Percentiles rank a stretch among this genome's conserved stretches.
These are phyloP conservation scores for Carapus acus DNA, from an alignment of 2,797 vertebrate genomes.

Conservation along the genomic window DNA sequence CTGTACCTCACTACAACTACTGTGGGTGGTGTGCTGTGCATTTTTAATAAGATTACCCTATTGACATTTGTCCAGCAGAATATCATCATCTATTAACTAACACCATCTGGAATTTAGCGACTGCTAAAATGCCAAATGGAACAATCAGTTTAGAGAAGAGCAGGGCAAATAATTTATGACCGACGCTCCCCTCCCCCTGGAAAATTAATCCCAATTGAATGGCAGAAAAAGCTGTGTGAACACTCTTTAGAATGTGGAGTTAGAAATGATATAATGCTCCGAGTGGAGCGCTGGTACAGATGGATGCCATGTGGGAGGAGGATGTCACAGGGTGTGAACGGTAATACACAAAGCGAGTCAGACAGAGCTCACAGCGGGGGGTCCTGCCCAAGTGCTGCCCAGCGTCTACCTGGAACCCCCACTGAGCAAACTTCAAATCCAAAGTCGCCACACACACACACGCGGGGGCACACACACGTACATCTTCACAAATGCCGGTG, in stretches of 20 bases:
- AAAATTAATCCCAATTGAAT: no score
- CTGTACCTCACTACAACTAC: background rate
- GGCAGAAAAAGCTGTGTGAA: background rate
- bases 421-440: constrained; percentile 57
- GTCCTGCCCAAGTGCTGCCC: constrained; percentile 63
- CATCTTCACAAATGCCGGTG: constrained; percentile 61
- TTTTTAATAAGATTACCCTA: background rate
- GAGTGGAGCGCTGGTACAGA: constrained; percentile 22
- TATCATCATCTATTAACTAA: background rate
- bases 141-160: no score
- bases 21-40: background rate
- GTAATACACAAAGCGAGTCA: constrained; percentile 66
- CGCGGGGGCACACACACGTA: constrained; percentile 30
- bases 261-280: constrained; percentile 15
- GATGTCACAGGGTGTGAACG: constrained; percentile 57
- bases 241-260: constrained; percentile 17
- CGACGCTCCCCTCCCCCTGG: no score
- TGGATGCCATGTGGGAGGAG: constrained; percentile 45
- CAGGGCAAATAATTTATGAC: no score
- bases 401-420: constrained; percentile 70
- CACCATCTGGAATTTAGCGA: background rate
- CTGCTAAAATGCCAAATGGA: background rate
- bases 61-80: background rate
- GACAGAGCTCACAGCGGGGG: constrained; percentile 68
- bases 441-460: constrained; percentile 31